Conservation (phyloP, 2,797 vertebrate genomes). For the Hydrolagus colliei region DNA sequence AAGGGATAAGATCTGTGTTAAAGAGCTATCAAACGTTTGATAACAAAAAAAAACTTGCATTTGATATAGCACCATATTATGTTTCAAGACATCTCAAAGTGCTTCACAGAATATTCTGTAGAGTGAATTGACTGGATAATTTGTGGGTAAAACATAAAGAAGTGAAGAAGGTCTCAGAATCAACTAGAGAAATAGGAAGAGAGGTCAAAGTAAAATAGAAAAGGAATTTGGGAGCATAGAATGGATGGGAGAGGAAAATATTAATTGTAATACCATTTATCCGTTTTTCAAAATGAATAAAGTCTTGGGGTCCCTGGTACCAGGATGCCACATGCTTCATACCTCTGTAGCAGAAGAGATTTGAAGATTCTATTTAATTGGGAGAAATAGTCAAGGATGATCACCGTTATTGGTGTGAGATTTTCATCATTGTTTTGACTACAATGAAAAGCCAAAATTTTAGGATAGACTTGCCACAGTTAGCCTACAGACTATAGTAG, state of each 20-base stretch:
- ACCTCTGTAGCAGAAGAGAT: background rate
- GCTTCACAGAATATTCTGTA: no score
- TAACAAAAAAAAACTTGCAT: no score
- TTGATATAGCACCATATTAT: no score
- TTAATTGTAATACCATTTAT: background rate
- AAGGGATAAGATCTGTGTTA: no score
- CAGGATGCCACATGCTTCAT: background rate
- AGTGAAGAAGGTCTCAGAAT: background rate
- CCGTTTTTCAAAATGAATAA: background rate
- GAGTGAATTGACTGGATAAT: no score
- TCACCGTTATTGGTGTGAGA: background rate
- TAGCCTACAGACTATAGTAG: no score
- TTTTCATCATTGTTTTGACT: background rate
- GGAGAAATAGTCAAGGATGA: background rate
- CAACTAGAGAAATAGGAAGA: background rate
- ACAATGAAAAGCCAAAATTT: no score
- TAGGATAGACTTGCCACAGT: no score
- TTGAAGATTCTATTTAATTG: background rate
- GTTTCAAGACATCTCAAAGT: no score
- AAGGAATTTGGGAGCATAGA: background rate
- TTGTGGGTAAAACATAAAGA: background rate
- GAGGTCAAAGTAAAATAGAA: background rate
- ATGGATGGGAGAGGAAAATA: background rate
- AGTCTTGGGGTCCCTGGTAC: background rate
- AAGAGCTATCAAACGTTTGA: no score